A percentile compares a stretch with the other conserved stretches of the same genome.
These are phyloP conservation scores for Elysia crispata DNA, from an alignment of 2,888 invertebrate genomes.

Conservation along the genomic window DNA sequence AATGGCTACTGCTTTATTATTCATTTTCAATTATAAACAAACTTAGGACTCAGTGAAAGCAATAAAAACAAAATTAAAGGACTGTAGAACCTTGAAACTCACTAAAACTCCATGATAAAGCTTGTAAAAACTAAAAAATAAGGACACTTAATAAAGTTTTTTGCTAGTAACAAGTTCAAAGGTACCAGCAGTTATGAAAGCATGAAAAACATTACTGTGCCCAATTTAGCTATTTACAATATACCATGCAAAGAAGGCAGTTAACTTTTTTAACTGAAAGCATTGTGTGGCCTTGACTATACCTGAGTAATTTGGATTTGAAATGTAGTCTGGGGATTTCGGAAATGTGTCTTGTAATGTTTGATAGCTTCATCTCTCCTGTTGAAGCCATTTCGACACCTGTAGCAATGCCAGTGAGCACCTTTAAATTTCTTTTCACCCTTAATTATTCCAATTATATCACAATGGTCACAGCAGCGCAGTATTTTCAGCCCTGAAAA, in stretches of 20 bases:
- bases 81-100: too few relatives aligned
- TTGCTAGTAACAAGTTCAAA: too few relatives aligned
- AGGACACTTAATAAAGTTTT: background rate
- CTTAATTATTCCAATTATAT: slow-evolving; percentile 77
- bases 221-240: background rate
- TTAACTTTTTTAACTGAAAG: too few relatives aligned
- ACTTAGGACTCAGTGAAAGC: too few relatives aligned
- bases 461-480: slow-evolving; percentile 76
- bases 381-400: slow-evolving; percentile 77
- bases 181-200: too few relatives aligned
- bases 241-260: background rate
- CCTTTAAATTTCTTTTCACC: slow-evolving; percentile 77
- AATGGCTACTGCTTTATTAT: too few relatives aligned
- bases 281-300: background rate
- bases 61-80: too few relatives aligned
- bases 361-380: slow-evolving; percentile 77
- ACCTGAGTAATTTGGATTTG: slow-evolving; percentile 77
- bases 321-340: slow-evolving; percentile 77
- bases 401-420: slow-evolving; percentile 78
- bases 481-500: slow-evolving; percentile 74
- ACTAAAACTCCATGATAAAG: too few relatives aligned
- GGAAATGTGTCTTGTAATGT: slow-evolving; percentile 77
- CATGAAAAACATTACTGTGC: too few relatives aligned
- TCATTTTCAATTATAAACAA: too few relatives aligned
- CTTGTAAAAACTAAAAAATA: too few relatives aligned